These are phyloP conservation scores for Drosophila funebris DNA, from an alignment of 1,140 invertebrate species.

Conservation along the genomic window DNA sequence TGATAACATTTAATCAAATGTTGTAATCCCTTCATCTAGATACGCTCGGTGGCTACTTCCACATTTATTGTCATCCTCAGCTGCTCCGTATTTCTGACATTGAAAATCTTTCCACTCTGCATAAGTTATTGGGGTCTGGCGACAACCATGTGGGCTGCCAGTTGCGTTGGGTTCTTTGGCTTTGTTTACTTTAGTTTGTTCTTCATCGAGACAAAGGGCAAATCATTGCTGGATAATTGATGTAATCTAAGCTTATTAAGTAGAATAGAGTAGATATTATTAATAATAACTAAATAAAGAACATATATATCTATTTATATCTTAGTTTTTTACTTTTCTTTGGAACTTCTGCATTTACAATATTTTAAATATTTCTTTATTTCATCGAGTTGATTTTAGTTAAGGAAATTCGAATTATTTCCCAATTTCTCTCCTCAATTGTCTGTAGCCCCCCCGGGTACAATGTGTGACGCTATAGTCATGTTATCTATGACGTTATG, in stretches of 20 bases:
- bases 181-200: conserved; percentile 40
- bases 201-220: conserved; percentile 64
- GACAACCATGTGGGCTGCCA: conserved; percentile 40
- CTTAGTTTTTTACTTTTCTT: too few relatives aligned
- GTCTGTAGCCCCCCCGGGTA: too few relatives aligned
- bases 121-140: conserved; percentile 45
- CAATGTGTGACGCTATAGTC: neutral
- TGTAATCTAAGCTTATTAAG: neutral
- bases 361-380: too few relatives aligned
- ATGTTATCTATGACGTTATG: neutral
- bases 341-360: too few relatives aligned
- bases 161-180: conserved; percentile 21
- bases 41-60: conserved; percentile 57
- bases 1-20: neutral
- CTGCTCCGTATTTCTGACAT: conserved; percentile 46
- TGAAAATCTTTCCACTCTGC: conserved; percentile 70
- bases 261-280: neutral
- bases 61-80: conserved; percentile 59
- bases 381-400: neutral
- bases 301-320: too few relatives aligned
- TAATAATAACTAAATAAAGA: neutral
- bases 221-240: conserved; percentile 63
- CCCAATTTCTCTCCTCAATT: too few relatives aligned
- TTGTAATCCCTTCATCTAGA: conserved; percentile 39
- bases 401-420: neutral